Base-by-base conservation (phyloP, 1,140 invertebrate genomes). In the Octopus sinensis region DNA sequence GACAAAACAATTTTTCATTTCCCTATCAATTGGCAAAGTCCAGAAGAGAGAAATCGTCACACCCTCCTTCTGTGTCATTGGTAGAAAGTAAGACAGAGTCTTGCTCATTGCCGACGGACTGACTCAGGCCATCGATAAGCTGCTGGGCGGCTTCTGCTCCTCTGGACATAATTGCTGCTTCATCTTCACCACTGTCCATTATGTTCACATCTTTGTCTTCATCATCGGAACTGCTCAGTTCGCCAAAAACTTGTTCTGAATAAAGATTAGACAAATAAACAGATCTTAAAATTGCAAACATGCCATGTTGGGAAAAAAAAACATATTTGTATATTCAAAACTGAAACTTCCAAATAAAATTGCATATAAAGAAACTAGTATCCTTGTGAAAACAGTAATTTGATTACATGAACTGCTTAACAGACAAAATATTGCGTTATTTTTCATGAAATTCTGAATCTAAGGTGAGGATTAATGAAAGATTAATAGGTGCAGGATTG, bases 171-270 rank as follows among this genome's bases (percentile, higher is more conserved):
- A 86, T 81, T 30, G 86, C 86, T 9, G 83, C 81, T 5, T 89
- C 88, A 71, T 89, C 88, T 79, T 89, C 88, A 51, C 87, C 86
- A 80, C 86, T 88, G 83, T 89, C 88, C 86, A 89, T 86, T 17
- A 89, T 87, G 79, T 89, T 89, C 5, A 89, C 82, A 82, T 89
- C 88, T 75, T 88, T 88, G 62, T 89, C 88, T 10, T 89, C 88
- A 43, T 87, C 86, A 51, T 87, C 86, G 54, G 88, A 88, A 52
- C 87, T 87, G 80, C 88, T 89, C 17, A 89, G 68, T 54, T 88
- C 88, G n/a, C 87, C 88, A 88, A 88, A 88, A 81, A 82, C 85
- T 53, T 84, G 84, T 10, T 83, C 85, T 84, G 78, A 6, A 76
- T 80, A 77, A 54, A 43, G 30, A 43, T 43, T 43, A 43, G 3